Base-by-base conservation (phyloP, 2,888 invertebrate genomes). In the Drosophila meridionalis region DNA sequence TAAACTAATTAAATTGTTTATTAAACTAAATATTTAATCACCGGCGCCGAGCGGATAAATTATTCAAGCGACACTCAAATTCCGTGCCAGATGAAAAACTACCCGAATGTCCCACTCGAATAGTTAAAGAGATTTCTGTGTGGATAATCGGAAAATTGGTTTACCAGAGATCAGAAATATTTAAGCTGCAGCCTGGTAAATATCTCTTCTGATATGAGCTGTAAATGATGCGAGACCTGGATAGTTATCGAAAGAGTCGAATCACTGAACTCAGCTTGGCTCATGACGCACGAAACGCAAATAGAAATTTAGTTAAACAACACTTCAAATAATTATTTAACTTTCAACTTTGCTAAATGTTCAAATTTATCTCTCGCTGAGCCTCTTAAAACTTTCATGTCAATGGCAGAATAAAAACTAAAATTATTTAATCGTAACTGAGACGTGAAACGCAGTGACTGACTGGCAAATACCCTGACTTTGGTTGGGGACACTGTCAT, bases 51-150 rank as follows among this genome's bases (percentile, higher is more conserved):
- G 40, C n/a, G 38, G 20, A 43, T 60, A 7, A 72, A 38, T 43
- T 53, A 34, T 69, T 62, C 34, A 32, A 40, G 32, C 40, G 26
- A 58, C 42, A 42, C 45, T 38, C 40, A 36, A 50, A 34, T 9
- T 28, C 57, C 73, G 26, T 56, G 61, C 47, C 48, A 58, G 61
- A 68, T 55, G 72, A 68, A 76, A 50, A 62, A 50, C 66, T 47
- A 52, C 30, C 12, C 28, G 12, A 26, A 6, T 20, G 34, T 20
- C 34, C 20, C 3, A 6, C 34, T 34, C 6, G 52, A 12, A 20
- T 12, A 52, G 52, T 12, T 12, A 7, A 52, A 36, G 52, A 8
- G 52, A 26, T 20, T 20, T 20, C 20, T 20, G 20, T 20, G 20
- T 20, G 20, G 20, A 20, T 20, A 20, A 20, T 20, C 20, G 20